These are phyloP conservation scores for Pseudomyrmex pallidus DNA, from an alignment of 1,140 invertebrate species.

Conservation along the genomic window DNA sequence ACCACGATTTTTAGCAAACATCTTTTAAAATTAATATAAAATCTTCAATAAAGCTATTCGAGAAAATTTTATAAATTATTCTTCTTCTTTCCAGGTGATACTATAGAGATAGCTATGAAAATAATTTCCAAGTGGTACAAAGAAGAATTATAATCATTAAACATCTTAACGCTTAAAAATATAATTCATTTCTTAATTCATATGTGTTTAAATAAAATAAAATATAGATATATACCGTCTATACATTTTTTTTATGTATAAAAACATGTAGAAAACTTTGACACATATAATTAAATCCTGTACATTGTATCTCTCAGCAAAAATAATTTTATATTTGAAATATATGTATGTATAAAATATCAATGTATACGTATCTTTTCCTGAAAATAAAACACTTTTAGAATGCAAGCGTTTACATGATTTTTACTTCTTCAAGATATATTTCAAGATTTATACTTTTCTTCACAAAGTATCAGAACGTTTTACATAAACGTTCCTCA, in stretches of 20 bases:
- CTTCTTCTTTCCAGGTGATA: conserved; percentile 67
- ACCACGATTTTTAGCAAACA: no score
- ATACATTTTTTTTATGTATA: no score
- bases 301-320: no score
- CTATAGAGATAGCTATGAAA: conserved; percentile 69
- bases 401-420: no score
- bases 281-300: no score
- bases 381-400: no score
- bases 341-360: no score
- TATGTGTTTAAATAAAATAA: background rate
- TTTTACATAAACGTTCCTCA: background rate
- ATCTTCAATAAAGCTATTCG: conserved; percentile 15
- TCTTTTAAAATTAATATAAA: background rate
- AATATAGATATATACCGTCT: background rate
- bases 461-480: background rate
- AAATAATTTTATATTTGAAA: no score
- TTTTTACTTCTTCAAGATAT: no score
- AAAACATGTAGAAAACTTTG: no score
- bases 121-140: conserved; percentile 69
- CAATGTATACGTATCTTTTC: no score
- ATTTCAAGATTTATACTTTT: background rate
- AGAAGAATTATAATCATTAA: background rate
- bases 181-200: background rate
- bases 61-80: conserved; percentile 29
- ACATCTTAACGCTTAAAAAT: background rate